Percentiles rank a stretch among this genome's conserved stretches.
phyloP scores from a whole-genome alignment of 23 tunicate genomes.

The Botrylloides violaceus region DNA sequence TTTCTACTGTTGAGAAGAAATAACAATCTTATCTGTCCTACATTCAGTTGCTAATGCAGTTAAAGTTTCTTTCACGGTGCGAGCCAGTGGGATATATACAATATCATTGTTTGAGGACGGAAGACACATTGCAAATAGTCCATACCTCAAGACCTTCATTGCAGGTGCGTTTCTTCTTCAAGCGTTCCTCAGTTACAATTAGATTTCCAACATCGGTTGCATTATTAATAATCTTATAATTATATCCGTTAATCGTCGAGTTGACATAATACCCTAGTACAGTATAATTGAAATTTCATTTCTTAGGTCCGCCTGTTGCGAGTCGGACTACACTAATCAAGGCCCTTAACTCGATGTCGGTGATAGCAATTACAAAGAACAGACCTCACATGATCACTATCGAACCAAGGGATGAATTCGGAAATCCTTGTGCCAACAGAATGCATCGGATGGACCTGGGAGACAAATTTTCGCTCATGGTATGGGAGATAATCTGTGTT shows the following conservation, averaged over 20 bases:
- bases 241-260: not conserved
- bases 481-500: conserved; percentile 25
- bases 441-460: conserved; percentile 28
- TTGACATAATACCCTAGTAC: not conserved
- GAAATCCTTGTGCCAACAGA: conserved; percentile 47
- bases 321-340: conserved; percentile 41
- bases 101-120: conserved; percentile 33
- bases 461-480: conserved; percentile 32
- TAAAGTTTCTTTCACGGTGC: conserved; percentile 55
- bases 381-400: conserved; percentile 36
- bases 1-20: no score
- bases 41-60: conserved; percentile 28
- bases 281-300: not conserved
- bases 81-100: conserved; percentile 51
- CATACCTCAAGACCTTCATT: conserved; percentile 29
- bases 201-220: no score
- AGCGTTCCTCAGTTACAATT: no score
- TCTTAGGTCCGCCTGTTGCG: conserved; percentile 40
- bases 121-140: conserved; percentile 27
- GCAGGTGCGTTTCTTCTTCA: conserved; percentile 48
- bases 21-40: no score
- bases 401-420: conserved; percentile 62
- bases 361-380: conserved; percentile 46
- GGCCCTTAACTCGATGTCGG: conserved; percentile 36
- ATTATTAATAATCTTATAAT: not conserved